These are phyloP conservation scores for Anseranas semipalmata DNA, from an alignment of 2,113 vertebrate species.

Conservation along the genomic window DNA sequence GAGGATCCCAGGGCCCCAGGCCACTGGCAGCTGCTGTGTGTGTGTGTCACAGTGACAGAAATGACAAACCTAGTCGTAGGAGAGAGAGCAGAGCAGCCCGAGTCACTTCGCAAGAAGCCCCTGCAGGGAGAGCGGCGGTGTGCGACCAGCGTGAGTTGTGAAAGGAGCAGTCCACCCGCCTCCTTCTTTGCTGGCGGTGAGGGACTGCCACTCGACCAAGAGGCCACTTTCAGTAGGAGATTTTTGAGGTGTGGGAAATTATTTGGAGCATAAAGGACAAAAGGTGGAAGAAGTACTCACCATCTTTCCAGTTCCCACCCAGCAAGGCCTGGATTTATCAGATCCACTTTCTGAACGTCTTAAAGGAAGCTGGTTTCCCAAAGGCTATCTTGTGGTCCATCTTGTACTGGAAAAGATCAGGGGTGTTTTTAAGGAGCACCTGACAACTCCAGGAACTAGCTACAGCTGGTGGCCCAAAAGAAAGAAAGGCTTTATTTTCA, in stretches of 20 bases:
- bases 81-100: background rate
- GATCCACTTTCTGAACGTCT: background rate
- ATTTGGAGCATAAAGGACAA: background rate
- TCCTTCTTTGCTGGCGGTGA: slow-evolving; percentile 18
- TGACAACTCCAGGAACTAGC: background rate
- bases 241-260: background rate
- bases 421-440: no score
- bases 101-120: background rate
- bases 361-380: background rate
- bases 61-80: background rate
- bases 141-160: background rate
- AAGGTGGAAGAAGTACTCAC: background rate
- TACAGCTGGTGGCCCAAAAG: background rate
- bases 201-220: background rate
- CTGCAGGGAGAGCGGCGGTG: rapidly evolving
- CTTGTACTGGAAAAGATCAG: background rate
- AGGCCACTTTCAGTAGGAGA: slow-evolving; percentile 9
- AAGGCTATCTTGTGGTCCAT: background rate
- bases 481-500: background rate
- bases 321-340: background rate
- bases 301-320: background rate
- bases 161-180: slow-evolving; percentile 1
- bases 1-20: background rate
- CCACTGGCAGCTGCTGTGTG: slow-evolving; percentile 22
- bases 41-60: slow-evolving; percentile 29